Evolutionary conservation across 2,888 invertebrate genomes (phyloP).

Genomic region (Apamea monoglypha): DNA sequence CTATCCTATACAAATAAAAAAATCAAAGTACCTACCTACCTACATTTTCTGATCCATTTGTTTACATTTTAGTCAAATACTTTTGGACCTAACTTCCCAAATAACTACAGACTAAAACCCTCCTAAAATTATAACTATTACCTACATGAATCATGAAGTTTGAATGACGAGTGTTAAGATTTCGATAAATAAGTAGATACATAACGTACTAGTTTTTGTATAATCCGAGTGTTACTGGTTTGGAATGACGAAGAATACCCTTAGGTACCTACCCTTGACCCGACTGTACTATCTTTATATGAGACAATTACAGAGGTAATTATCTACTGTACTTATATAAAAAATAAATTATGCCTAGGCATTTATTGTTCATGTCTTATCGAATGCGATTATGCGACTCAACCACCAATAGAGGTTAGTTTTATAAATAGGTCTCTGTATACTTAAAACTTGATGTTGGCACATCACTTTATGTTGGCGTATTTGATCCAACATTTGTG

Average conservation of each 20-base stretch:
- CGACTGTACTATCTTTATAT: slow-evolving; percentile 6
- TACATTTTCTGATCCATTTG: no score
- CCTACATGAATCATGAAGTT: not conserved
- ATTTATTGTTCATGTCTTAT: slow-evolving; percentile 9
- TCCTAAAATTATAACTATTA: not conserved
- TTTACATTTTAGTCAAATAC: no score
- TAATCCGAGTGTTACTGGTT: slow-evolving; percentile 6
- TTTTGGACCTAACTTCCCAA: no score
- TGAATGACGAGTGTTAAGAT: not conserved
- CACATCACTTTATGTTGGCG: not conserved
- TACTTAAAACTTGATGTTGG: slow-evolving; percentile 29
- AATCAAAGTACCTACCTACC: no score
- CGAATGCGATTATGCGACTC: slow-evolving; percentile 14
- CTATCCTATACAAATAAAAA: no score
- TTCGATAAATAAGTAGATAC: no score
- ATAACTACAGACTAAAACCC: not conserved
- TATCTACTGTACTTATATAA: not conserved
- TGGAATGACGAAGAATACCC: slow-evolving; percentile 4
- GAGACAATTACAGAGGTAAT: slow-evolving; percentile 6
- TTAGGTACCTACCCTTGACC: slow-evolving; percentile 25
- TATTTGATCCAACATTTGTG: slow-evolving; percentile 19
- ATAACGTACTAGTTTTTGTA: slow-evolving; percentile 8
- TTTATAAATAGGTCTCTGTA: not conserved
- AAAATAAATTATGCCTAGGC: not conserved
- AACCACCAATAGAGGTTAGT: slow-evolving; percentile 7